A percentile compares a stretch with the other conserved stretches of the same genome.
Evolutionary conservation across 2,113 vertebrate genomes (phyloP).

Genomic region (Urocitellus parryii): DNA sequence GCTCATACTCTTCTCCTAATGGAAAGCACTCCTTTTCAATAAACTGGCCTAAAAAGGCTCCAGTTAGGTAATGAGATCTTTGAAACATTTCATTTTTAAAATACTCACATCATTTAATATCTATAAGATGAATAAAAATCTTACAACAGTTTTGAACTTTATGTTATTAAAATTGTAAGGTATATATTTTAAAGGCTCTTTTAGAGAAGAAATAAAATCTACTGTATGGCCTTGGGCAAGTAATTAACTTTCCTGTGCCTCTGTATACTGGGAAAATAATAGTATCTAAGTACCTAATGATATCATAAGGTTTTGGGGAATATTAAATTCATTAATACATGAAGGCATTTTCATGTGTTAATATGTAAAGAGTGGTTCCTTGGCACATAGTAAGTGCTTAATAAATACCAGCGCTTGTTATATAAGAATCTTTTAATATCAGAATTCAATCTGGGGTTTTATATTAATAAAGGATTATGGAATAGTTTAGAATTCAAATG

Average conservation of each 20-base stretch:
- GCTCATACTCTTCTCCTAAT: constrained; percentile 29
- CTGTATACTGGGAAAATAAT: constrained; percentile 1
- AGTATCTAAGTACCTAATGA: not conserved
- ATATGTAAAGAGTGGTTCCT: not conserved
- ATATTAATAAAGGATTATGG: constrained; percentile 22
- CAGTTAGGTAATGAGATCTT: constrained; percentile 32
- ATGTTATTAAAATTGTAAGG: constrained; percentile 8
- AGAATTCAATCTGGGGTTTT: constrained; percentile 48
- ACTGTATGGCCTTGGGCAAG: not conserved
- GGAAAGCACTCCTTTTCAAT: constrained; percentile 72
- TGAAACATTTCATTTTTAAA: constrained; percentile 56
- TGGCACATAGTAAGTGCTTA: not conserved
- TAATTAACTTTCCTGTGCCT: constrained; percentile 19
- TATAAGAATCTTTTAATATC: not conserved
- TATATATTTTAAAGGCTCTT: constrained; percentile 3
- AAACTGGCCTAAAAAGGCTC: constrained; percentile 34
- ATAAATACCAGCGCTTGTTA: not conserved
- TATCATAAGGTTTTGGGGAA: not conserved
- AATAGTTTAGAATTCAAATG: constrained; percentile 26
- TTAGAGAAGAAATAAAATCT: constrained; percentile 41
- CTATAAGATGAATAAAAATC: constrained; percentile 29
- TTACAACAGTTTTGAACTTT: not conserved
- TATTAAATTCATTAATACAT: constrained; percentile 14
- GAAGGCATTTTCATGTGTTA: constrained; percentile 1
- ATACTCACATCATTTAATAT: constrained; percentile 13